Evolutionary conservation across 1,140 invertebrate genomes (phyloP).

Genomic region (Cardiocondyla obscurior): DNA sequence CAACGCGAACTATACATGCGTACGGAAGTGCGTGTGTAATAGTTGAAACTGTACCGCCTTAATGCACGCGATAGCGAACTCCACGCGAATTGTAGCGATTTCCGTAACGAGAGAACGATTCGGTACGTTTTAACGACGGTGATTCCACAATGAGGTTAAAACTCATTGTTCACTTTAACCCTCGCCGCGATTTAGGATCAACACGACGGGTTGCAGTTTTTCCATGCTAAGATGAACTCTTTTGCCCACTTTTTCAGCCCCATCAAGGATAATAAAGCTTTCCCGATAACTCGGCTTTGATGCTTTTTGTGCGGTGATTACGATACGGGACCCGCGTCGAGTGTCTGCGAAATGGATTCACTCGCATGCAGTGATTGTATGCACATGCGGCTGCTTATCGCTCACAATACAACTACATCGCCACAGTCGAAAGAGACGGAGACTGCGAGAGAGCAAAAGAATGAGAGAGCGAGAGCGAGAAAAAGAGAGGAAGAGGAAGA

Average conservation of each 20-base stretch:
- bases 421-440: not conserved
- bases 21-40: not conserved
- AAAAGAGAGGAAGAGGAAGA: not conserved
- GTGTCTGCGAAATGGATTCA: constrained; percentile 59
- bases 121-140: not conserved
- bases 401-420: constrained; percentile 45
- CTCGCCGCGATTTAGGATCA: not conserved
- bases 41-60: not conserved
- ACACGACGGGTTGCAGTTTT: constrained; percentile 14
- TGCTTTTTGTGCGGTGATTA: constrained; percentile 44
- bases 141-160: not conserved
- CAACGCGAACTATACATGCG: constrained; percentile 1
- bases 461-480: not conserved
- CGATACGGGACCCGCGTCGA: constrained; percentile 49
- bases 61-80: not conserved
- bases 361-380: constrained; percentile 63
- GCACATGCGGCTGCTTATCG: constrained; percentile 68
- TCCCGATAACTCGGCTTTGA: constrained; percentile 42
- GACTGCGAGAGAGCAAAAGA: not conserved
- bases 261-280: constrained; percentile 46
- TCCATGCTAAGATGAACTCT: not conserved
- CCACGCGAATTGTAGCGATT: not conserved
- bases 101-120: not conserved
- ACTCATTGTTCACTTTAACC: constrained; percentile 24
- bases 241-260: not conserved